phyloP scores from a whole-genome alignment of 2,888 invertebrate genomes.

The Ferrisia virgata region DNA sequence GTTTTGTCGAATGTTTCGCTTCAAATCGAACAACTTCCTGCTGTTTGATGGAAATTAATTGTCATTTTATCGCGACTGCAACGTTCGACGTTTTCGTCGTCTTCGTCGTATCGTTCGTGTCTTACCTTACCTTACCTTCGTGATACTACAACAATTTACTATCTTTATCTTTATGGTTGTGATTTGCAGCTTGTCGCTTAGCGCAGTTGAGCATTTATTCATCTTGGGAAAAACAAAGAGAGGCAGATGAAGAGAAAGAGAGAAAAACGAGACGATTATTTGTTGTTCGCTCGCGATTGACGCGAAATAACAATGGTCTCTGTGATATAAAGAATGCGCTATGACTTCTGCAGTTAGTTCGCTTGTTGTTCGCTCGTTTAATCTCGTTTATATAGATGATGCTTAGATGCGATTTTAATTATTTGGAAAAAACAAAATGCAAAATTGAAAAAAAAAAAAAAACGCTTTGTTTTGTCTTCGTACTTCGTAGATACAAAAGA shows the following conservation, averaged over 20 bases:
- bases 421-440: not conserved
- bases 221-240: not conserved
- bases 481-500: not conserved
- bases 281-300: slow-evolving; percentile 12
- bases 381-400: too few species aligned
- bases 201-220: not conserved
- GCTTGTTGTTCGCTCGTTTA: not conserved
- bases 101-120: not conserved
- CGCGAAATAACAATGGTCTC: slow-evolving; percentile 6
- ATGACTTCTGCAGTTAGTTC: not conserved
- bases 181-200: slow-evolving; percentile 20
- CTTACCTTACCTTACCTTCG: too few species aligned
- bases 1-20: slow-evolving; percentile 1
- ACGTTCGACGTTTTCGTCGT: not conserved
- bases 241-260: not conserved
- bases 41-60: slow-evolving; percentile 14
- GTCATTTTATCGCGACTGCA: not conserved
- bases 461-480: not conserved
- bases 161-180: slow-evolving; percentile 22
- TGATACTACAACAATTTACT: slow-evolving; percentile 21
- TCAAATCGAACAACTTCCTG: slow-evolving; percentile 30
- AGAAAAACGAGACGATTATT: not conserved
- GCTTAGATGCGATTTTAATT: slow-evolving; percentile 10
- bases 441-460: slow-evolving; percentile 12
- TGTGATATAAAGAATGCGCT: not conserved